Percentiles rank a stretch among this genome's conserved stretches.
phyloP scores from a whole-genome alignment of 35 echinoderm and acorn worm genomes.

The Apostichopus japonicus region DNA sequence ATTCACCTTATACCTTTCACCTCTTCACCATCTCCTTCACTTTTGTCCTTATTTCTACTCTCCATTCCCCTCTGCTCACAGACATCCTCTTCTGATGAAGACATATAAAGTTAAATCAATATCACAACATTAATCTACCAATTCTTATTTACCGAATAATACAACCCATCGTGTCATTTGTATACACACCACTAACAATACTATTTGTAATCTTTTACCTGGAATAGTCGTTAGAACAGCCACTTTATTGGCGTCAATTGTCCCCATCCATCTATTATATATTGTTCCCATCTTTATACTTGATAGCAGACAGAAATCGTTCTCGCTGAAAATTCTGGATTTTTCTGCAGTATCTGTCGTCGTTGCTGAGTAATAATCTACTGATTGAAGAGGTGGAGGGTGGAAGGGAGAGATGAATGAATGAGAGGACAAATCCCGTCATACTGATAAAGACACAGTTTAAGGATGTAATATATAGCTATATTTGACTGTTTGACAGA shows the following conservation, averaged over 20 bases:
- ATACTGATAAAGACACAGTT: too few relatives aligned
- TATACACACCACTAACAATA: neutral
- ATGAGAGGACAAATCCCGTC: too few relatives aligned
- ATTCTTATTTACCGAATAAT: too few relatives aligned
- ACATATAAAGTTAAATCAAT: neutral
- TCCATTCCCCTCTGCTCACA: neutral
- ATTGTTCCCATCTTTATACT: slow-evolving; percentile 10
- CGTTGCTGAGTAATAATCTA: neutral
- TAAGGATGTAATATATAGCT: too few relatives aligned
- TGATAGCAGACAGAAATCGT: slow-evolving; percentile 20
- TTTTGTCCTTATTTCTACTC: neutral
- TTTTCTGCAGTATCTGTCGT: neutral
- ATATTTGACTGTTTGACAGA: too few relatives aligned
- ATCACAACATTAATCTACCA: too few relatives aligned
- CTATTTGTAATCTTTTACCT: neutral
- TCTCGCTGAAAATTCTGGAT: slow-evolving; percentile 16
- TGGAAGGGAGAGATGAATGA: too few relatives aligned
- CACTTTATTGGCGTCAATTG: neutral
- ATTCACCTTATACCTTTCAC: too few relatives aligned
- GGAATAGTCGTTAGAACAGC: slow-evolving; percentile 4
- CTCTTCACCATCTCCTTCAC: neutral
- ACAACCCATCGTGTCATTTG: neutral
- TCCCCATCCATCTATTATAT: slow-evolving; percentile 44
- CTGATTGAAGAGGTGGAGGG: neutral
- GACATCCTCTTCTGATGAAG: neutral